These are phyloP conservation scores for human (Homo sapiens) DNA, from an alignment of 2,113 vertebrate genomes.

Conservation along the genomic window DNA sequence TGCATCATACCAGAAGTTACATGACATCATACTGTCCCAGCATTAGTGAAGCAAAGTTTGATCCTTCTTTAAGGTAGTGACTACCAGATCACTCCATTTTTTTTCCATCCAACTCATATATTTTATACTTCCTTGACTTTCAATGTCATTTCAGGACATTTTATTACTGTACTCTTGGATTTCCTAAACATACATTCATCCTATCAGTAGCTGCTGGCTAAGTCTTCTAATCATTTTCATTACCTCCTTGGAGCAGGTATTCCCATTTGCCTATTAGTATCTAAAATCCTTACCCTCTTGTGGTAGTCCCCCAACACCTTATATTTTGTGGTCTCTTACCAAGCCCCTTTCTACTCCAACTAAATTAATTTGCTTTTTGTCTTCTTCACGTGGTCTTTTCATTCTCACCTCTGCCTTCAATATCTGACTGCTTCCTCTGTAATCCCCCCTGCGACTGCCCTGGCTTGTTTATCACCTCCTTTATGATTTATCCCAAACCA, in stretches of 20 bases:
- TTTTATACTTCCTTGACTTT: neutral
- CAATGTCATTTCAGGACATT: neutral
- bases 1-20: neutral
- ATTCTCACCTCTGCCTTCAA: neutral
- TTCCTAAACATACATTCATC: neutral
- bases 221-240: neutral
- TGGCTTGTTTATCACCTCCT: neutral
- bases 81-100: neutral
- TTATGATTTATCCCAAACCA: neutral
- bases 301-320: neutral
- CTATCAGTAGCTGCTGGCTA: neutral
- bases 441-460: neutral
- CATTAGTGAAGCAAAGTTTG: neutral
- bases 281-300: neutral
- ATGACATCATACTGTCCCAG: neutral
- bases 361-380: slow-evolving; percentile 15
- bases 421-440: neutral
- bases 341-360: neutral
- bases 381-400: neutral
- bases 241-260: neutral
- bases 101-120: neutral
- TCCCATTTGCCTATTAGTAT: neutral
- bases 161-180: neutral
- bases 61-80: neutral
- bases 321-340: neutral